phyloP scores from a whole-genome alignment of 1,140 invertebrate genomes.

The Drosophila busckii region DNA sequence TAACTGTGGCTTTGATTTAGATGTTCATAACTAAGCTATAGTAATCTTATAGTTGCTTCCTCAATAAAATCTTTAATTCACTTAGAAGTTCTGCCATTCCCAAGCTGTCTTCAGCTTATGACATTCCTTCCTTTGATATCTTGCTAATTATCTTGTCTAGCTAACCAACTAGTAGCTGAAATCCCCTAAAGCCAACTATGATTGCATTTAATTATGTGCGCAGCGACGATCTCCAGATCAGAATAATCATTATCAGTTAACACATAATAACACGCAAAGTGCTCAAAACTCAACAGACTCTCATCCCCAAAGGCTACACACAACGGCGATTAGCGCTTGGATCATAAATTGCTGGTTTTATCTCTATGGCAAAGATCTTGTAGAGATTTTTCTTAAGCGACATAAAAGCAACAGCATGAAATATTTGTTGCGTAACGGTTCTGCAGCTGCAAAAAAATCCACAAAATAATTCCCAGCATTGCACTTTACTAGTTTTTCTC shows the following conservation, averaged over 20 bases:
- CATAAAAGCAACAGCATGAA: constrained; percentile 2
- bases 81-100: constrained; percentile 17
- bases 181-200: background rate
- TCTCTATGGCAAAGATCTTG: constrained; percentile 26
- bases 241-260: constrained; percentile 42
- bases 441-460: constrained; percentile 16
- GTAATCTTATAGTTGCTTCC: no score
- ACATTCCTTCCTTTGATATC: constrained; percentile 13
- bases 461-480: constrained; percentile 32
- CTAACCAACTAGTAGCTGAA: background rate
- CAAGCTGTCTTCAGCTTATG: constrained; percentile 1
- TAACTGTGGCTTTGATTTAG: no score
- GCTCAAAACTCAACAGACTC: constrained; percentile 28
- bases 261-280: constrained; percentile 45
- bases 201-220: constrained; percentile 1
- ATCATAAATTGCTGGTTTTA: constrained; percentile 39
- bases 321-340: constrained; percentile 31
- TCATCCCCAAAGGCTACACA: constrained; percentile 39
- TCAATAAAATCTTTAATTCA: no score
- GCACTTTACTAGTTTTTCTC: constrained; percentile 17
- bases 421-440: constrained; percentile 37
- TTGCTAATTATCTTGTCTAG: constrained; percentile 19
- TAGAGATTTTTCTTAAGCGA: background rate
- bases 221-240: no score
- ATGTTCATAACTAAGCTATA: no score